phyloP scores from a whole-genome alignment of 2,888 invertebrate species.

The Melolontha melolontha region DNA sequence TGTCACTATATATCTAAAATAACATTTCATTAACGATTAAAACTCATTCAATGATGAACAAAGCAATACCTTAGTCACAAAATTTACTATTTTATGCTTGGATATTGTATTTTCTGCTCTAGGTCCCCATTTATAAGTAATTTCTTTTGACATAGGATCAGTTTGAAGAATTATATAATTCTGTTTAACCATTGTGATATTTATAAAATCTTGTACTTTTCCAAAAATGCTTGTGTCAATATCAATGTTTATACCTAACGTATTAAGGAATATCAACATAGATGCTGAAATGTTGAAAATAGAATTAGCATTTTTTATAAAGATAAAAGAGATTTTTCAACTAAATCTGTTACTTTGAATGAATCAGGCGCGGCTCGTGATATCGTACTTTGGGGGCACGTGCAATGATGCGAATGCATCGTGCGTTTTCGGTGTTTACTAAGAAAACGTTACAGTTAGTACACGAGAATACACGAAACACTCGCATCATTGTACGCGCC shows the following conservation, averaged over 20 bases:
- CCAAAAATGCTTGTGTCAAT: constrained; percentile 14
- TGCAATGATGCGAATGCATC: too few relatives aligned
- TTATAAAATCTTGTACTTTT: constrained; percentile 21
- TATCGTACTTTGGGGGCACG: too few relatives aligned
- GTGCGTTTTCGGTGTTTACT: too few relatives aligned
- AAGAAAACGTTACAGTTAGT: too few relatives aligned
- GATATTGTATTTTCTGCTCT: constrained; percentile 19
- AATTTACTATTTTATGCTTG: constrained; percentile 20
- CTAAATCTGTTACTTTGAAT: too few relatives aligned
- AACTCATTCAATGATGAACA: not conserved
- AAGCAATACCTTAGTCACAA: constrained; percentile 13
- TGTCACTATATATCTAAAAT: constrained; percentile 27
- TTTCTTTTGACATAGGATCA: constrained; percentile 16
- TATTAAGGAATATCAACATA: not conserved
- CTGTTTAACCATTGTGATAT: constrained; percentile 22
- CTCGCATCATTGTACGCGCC: too few relatives aligned
- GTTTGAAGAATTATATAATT: constrained; percentile 7
- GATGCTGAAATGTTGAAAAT: constrained; percentile 7
- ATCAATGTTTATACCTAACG: not conserved
- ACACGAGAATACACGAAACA: too few relatives aligned
- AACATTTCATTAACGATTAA: not conserved
- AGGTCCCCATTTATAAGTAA: constrained; percentile 15
- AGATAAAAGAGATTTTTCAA: too few relatives aligned
- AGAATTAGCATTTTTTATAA: not conserved
- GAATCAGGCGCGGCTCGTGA: too few relatives aligned